Conservation (phyloP, 2,797 vertebrate genomes). For the Sphenopsis melanotis region DNA sequence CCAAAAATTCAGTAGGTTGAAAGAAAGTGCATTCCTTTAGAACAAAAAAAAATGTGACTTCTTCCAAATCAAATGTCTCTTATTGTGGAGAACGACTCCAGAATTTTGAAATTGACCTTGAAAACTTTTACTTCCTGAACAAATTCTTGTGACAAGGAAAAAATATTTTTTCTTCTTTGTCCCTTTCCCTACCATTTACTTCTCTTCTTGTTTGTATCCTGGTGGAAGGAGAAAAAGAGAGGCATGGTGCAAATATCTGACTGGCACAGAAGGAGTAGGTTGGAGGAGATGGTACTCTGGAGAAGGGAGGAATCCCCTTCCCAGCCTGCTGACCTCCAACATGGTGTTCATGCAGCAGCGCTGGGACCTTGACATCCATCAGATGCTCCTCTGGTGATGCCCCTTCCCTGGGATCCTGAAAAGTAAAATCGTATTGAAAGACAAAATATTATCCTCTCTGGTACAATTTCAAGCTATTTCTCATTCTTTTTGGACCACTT, state of each 20-base stretch:
- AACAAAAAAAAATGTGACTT: rapidly evolving
- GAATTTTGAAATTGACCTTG: neutral
- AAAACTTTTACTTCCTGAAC: neutral
- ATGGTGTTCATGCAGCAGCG: rapidly evolving
- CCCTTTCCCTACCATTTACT: neutral
- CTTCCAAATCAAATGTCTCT: neutral
- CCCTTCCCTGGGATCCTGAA: neutral
- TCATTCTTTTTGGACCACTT: neutral
- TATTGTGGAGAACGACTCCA: neutral
- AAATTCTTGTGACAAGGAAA: neutral
- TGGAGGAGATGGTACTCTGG: neutral
- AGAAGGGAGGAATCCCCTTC: neutral
- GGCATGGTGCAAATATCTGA: neutral
- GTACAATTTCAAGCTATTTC: neutral
- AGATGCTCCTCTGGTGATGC: rapidly evolving
- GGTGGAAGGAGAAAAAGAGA: neutral
- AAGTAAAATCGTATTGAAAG: neutral
- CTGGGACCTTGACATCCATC: rapidly evolving
- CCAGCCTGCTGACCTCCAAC: rapidly evolving
- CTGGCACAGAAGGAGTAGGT: neutral
- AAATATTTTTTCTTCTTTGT: neutral
- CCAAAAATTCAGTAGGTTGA: neutral
- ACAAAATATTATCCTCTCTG: neutral
- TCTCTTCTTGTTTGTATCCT: neutral
- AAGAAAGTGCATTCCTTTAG: neutral